Evolutionary conservation across 2,888 invertebrate genomes (phyloP).

Genomic region (Macaria notata): DNA sequence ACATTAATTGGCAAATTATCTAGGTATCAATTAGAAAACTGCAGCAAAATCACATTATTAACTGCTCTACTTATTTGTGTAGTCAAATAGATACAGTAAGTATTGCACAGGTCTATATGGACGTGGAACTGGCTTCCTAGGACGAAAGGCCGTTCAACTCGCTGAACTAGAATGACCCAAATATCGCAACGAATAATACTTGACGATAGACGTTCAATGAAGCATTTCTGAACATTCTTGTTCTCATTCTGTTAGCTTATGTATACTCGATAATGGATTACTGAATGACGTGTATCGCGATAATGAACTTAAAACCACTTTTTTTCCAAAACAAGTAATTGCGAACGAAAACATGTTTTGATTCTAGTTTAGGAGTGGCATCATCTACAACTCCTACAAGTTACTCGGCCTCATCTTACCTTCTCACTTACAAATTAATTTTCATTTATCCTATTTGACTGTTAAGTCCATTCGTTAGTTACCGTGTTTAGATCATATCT

Average conservation of each 20-base stretch:
- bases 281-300: slow-evolving; percentile 3
- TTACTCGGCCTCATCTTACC: not conserved
- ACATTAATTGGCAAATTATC: too few relatives aligned
- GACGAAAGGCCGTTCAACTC: slow-evolving; percentile 65
- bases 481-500: too few relatives aligned
- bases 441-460: too few relatives aligned
- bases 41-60: too few relatives aligned
- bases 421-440: too few relatives aligned
- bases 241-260: not conserved
- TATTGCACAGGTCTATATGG: slow-evolving; percentile 38
- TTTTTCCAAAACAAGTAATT: slow-evolving; percentile 17
- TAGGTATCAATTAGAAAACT: too few relatives aligned
- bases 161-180: slow-evolving; percentile 72
- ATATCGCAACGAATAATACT: slow-evolving; percentile 62
- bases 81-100: slow-evolving; percentile 1
- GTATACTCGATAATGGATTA: slow-evolving; percentile 7
- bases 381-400: not conserved
- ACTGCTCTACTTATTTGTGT: too few relatives aligned
- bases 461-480: too few relatives aligned
- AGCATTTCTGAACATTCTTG: slow-evolving; percentile 1
- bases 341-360: not conserved
- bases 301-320: slow-evolving; percentile 18
- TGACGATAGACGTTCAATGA: slow-evolving; percentile 22
- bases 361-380: slow-evolving; percentile 8
- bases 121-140: slow-evolving; percentile 56